A percentile compares a stretch with the other conserved stretches of the same genome.
Conservation (phyloP, 2,113 vertebrate species). For the Oreochromis tanganicae region DNA sequence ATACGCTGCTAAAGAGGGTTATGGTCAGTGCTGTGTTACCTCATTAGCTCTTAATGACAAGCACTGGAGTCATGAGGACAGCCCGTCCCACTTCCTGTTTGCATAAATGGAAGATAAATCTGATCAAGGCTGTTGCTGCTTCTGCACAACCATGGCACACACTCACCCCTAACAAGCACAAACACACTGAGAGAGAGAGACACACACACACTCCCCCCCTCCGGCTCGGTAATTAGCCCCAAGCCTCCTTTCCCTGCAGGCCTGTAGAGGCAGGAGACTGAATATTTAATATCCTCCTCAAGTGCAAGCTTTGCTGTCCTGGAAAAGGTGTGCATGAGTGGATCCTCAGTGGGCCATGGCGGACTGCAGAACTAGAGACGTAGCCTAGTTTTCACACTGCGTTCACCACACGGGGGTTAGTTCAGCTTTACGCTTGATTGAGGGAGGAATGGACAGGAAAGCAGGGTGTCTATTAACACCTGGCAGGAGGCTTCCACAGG, state of each 20-base stretch:
- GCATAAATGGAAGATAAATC: slow-evolving; percentile 8
- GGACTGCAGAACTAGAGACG: background rate
- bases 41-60: slow-evolving; percentile 33
- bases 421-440: slow-evolving; percentile 3
- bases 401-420: slow-evolving; percentile 3
- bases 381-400: slow-evolving; percentile 37
- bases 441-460: background rate
- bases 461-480: background rate
- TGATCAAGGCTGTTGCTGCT: background rate
- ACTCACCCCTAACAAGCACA: background rate
- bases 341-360: background rate
- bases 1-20: background rate
- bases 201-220: background rate
- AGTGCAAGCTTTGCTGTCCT: slow-evolving; percentile 38
- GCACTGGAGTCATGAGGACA: background rate
- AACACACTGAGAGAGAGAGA: background rate
- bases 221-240: slow-evolving; percentile 44
- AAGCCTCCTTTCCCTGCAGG: background rate
- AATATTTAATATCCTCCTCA: slow-evolving; percentile 64
- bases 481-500: background rate
- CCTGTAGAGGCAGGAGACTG: slow-evolving; percentile 27
- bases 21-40: background rate
- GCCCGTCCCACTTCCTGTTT: background rate
- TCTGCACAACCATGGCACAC: background rate
- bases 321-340: slow-evolving; percentile 28